Conservation (phyloP, 2,113 vertebrate species). For the Anhinga anhinga region DNA sequence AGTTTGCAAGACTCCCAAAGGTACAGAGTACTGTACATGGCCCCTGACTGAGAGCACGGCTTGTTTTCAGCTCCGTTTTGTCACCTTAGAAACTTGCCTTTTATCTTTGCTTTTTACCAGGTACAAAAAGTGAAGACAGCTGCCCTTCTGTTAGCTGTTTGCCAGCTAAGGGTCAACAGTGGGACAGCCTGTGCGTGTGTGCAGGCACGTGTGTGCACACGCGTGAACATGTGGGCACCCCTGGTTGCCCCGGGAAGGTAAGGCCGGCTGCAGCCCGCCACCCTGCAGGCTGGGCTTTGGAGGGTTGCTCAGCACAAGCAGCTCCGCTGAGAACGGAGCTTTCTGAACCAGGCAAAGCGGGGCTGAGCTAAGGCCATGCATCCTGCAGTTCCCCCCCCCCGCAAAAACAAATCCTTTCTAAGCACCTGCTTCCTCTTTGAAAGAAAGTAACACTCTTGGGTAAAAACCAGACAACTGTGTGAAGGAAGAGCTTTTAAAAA, state of each 20-base stretch:
- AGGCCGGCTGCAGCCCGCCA: not conserved
- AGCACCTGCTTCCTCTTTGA: not conserved
- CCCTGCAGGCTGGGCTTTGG: fast-evolving
- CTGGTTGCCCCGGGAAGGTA: fast-evolving
- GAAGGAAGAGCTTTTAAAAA: not conserved
- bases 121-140: fast-evolving
- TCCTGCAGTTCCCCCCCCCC: not conserved
- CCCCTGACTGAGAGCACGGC: fast-evolving
- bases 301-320: not conserved
- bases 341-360: not conserved
- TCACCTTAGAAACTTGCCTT: not conserved
- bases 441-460: not conserved
- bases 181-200: fast-evolving
- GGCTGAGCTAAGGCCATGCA: fast-evolving
- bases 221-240: fast-evolving
- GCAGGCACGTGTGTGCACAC: fast-evolving
- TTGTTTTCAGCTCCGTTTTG: not conserved
- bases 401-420: not conserved
- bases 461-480: not conserved
- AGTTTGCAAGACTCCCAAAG: not conserved
- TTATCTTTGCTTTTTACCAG: not conserved
- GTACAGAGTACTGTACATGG: fast-evolving
- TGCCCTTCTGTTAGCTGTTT: not conserved
- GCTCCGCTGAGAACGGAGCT: fast-evolving
- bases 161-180: too few species aligned